Evolutionary conservation across 2,113 vertebrate species (phyloP), one percentile per base, ranked within the genome.

Genomic region (Corydoras maculifer): DNA sequence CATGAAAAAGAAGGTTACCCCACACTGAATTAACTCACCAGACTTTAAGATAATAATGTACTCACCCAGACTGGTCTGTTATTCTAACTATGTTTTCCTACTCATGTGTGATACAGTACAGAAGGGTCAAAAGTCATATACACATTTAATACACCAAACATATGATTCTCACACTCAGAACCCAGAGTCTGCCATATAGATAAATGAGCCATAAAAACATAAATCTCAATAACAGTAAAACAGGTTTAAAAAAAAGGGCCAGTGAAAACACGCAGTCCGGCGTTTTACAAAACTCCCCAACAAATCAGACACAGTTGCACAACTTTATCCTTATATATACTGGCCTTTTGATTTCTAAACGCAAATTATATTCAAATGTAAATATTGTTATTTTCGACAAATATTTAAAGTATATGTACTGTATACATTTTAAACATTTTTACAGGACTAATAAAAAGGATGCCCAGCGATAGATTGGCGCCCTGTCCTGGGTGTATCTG

Each of bases 171-270:
- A 61, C 64, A 49, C 51, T 25, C 58, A 66, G 32, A 77, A 31
- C 57, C 73, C 51, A 65, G 68, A 54, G 57, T 58, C 49, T 50
- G n/a, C 12, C 54, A 72, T 58, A 65, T 50, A 48, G 59, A 58
- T 62, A 25, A 62, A 61, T 53, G 29, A 25, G 60, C 58, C 49
- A 48, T 53, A 30, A 75, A 70, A 61, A 58, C 48, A 54, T 75
- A 75, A 72, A 72, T 75, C 67, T 67, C 49, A 72, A 29, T 43
- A 65, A 68, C 49, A 65, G 51, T 74, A 59, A 75, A 35, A 53
- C 13, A 53, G 10, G 13, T 53, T 14, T 53, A 4, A 53, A 14
- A 53, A 53, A 70, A 63, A 13, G 58, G 10, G 13, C 49, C 58
- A 55, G 32, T 58, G 30, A 72, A 65, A 75, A 72, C 50, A 59